Evolutionary conservation across 1,140 invertebrate genomes (phyloP).

Genomic region (Subanguina moxae): DNA sequence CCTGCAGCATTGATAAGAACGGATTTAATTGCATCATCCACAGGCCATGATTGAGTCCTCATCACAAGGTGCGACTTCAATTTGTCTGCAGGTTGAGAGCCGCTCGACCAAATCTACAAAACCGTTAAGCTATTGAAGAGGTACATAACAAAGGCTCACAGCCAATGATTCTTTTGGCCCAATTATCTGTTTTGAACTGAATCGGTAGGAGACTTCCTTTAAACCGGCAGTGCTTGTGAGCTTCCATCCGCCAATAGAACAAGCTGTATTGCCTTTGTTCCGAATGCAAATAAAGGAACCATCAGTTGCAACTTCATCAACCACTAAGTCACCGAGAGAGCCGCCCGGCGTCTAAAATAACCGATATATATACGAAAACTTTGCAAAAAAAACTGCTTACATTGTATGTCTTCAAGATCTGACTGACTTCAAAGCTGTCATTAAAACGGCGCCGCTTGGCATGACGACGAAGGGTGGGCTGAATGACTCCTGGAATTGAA

Average conservation of each 20-base stretch:
- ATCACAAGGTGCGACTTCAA: no score
- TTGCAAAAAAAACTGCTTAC: no score
- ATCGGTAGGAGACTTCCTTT: conserved; percentile 53
- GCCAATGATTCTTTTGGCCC: conserved; percentile 38
- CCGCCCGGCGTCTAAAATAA: background rate
- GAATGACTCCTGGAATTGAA: background rate
- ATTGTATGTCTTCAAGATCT: no score
- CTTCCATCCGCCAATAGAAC: conserved; percentile 39
- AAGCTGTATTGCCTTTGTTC: conserved; percentile 52
- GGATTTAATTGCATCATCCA: background rate
- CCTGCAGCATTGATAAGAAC: no score
- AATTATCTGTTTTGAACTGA: conserved; percentile 37
- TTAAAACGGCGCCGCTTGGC: background rate
- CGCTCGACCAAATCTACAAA: no score
- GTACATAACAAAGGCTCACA: conserved; percentile 26
- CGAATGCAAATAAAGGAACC: conserved; percentile 45
- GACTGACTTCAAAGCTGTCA: no score
- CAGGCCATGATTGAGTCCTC: background rate
- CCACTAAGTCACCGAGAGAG: conserved; percentile 19
- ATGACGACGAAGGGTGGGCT: conserved; percentile 2
- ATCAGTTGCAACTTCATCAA: conserved; percentile 53
- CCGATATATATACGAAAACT: no score
- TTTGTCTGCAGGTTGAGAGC: no score
- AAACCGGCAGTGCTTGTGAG: conserved; percentile 33
- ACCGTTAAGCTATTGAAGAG: no score